These are phyloP conservation scores for Lobophora halterata DNA, from an alignment of 2,888 invertebrate genomes.

Conservation along the genomic window DNA sequence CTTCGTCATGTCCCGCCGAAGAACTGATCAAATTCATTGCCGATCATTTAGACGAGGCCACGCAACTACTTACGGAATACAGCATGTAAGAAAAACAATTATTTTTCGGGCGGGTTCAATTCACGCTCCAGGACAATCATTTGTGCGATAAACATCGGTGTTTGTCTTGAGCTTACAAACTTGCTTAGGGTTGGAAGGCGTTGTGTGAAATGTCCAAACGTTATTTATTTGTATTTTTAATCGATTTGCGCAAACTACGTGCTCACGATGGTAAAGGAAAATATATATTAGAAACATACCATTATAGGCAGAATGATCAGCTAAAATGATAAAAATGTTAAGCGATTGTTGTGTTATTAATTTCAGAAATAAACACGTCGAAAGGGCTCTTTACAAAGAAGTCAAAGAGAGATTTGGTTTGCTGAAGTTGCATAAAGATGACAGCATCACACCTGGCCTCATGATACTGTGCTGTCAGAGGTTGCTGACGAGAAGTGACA, in stretches of 20 bases:
- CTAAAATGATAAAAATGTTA: too few relatives aligned
- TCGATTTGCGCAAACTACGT: too few relatives aligned
- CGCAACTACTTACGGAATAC: slow-evolving; percentile 85
- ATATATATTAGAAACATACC: too few relatives aligned
- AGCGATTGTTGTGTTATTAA: neutral
- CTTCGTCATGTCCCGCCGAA: slow-evolving; percentile 93
- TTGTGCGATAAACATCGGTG: too few relatives aligned
- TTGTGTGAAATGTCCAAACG: too few relatives aligned
- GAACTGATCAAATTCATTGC: slow-evolving; percentile 92
- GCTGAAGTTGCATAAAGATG: slow-evolving; percentile 90
- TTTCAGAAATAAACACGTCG: slow-evolving; percentile 88
- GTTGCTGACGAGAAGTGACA: slow-evolving; percentile 78
- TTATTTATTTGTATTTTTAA: too few relatives aligned
- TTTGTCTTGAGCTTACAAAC: too few relatives aligned
- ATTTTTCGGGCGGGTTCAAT: too few relatives aligned
- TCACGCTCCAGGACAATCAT: too few relatives aligned
- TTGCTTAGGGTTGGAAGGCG: too few relatives aligned
- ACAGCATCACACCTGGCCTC: slow-evolving; percentile 92
- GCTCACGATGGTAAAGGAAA: too few relatives aligned
- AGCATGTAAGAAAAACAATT: slow-evolving; percentile 82
- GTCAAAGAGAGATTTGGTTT: slow-evolving; percentile 85
- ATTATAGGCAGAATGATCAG: too few relatives aligned
- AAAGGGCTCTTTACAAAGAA: slow-evolving; percentile 85
- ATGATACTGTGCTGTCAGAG: slow-evolving; percentile 93
- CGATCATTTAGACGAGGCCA: slow-evolving; percentile 88